These are phyloP conservation scores for Drosophila pseudotakahashii DNA, from an alignment of 2,888 invertebrate species.

Conservation along the genomic window DNA sequence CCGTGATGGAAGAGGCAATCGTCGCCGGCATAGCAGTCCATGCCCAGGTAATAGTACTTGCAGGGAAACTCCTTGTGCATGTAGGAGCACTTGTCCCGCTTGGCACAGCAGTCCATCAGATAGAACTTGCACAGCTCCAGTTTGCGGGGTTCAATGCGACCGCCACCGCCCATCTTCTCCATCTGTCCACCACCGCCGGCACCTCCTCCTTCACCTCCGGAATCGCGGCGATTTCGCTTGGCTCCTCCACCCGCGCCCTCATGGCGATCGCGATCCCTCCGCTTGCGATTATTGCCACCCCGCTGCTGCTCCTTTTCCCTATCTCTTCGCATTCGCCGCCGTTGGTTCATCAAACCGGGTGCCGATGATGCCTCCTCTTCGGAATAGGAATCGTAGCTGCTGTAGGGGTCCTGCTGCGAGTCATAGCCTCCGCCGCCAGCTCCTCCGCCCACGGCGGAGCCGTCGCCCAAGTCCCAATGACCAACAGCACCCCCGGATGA, in stretches of 20 bases:
- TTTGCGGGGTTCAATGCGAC: conserved; percentile 90
- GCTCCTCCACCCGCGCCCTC: conserved; percentile 81
- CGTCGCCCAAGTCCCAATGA: conserved; percentile 51
- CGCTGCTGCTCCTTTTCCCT: conserved; percentile 75
- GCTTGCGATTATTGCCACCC: conserved; percentile 73
- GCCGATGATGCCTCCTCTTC: conserved; percentile 51
- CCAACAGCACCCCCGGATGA: conserved; percentile 3
- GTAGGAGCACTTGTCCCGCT: conserved; percentile 97
- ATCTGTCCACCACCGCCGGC: conserved; percentile 80
- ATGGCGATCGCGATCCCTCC: conserved; percentile 84
- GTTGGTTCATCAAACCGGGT: conserved; percentile 68
- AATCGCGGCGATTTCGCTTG: conserved; percentile 86
- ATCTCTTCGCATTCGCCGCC: conserved; percentile 76
- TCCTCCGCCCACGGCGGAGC: conserved; percentile 66
- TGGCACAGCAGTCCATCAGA: conserved; percentile 96
- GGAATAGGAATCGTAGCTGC: conserved; percentile 86
- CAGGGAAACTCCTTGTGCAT: conserved; percentile 99
- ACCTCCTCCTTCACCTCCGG: conserved; percentile 84
- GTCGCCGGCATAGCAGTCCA: conserved; percentile 92
- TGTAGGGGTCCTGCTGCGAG: conserved; percentile 85
- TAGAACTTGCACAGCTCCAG: conserved; percentile 98
- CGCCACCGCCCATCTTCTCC: conserved; percentile 83
- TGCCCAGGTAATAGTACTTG: conserved; percentile 97
- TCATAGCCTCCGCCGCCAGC: conserved; percentile 83
- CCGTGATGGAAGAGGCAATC: conserved; percentile 97